Evolutionary conservation across 2,113 vertebrate species (phyloP), one percentile per base, ranked within the genome.

Genomic region (Amazona guildingii): DNA sequence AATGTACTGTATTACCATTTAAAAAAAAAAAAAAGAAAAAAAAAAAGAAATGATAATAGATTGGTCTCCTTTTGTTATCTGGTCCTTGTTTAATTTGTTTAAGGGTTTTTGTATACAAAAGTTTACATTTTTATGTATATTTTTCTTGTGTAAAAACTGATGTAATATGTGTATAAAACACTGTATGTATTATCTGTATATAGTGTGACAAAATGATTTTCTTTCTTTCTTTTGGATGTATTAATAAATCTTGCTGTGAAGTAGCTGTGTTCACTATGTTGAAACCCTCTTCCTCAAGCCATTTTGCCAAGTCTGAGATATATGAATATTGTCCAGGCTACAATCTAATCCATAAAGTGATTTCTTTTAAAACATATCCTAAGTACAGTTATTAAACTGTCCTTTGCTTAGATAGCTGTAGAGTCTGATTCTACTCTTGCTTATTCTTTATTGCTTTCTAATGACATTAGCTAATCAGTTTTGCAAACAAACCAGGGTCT

Each of bases 91-190:
- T 99, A 99, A 99, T 99, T 99, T 99, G 99, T 99, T 99, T 99
- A 99, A 99, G 99, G 99, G 99, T 99, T 99, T 99, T 99, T 99
- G 99, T 99, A 99, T 99, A 99, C 99, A 99, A 98, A 99, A 98
- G 99, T 99, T 99, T 99, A 99, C 99, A 99, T 99, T 99, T 99
- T 99, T 99, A 99, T 99, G 99, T 99, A 99, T 99, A 99, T 99
- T 99, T 99, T 99, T 99, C 99, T 99, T 99, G 99, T 99, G 99
- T 99, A 99, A 98, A 99, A 99, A 99, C 97, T 98, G 96, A 99
- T 99, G 99, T 99, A 99, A 99, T 99, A 99, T 99, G 99, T 99
- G 99, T 99, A 99, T 99, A 99, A 98, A 99, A 99, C 99, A 99
- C 98, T 99, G 99, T 99, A 99, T 99, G 99, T 99, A 99, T 99